A percentile compares a stretch with the other conserved stretches of the same genome.
These are phyloP conservation scores for Cheilosia grossa DNA, from an alignment of 2,888 invertebrate genomes.

Conservation along the genomic window DNA sequence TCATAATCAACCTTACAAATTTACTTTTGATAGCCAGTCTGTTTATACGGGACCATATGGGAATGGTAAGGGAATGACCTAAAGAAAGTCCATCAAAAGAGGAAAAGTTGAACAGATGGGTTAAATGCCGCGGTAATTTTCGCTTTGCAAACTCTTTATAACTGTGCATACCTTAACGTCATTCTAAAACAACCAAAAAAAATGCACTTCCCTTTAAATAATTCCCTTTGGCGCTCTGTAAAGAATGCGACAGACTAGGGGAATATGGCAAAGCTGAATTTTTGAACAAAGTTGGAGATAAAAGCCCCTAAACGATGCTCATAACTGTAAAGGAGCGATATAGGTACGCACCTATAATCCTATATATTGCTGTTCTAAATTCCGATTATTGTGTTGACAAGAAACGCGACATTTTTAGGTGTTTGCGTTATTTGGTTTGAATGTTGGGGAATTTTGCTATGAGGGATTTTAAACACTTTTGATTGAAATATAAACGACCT, in stretches of 20 bases:
- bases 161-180: not conserved
- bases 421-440: not conserved
- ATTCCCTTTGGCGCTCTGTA: slow-evolving; percentile 38
- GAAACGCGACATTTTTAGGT: slow-evolving; percentile 1
- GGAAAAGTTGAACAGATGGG: slow-evolving; percentile 18
- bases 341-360: slow-evolving; percentile 11
- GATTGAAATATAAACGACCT: too few relatives aligned
- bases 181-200: slow-evolving; percentile 1
- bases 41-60: not conserved
- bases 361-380: slow-evolving; percentile 14
- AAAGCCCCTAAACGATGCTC: slow-evolving; percentile 1
- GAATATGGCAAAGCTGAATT: slow-evolving; percentile 34
- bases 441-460: not conserved
- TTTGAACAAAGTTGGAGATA: slow-evolving; percentile 21
- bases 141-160: not conserved
- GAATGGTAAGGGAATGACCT: not conserved
- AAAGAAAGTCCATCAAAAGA: slow-evolving; percentile 1
- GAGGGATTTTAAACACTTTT: not conserved
- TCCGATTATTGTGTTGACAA: slow-evolving; percentile 3
- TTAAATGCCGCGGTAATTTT: slow-evolving; percentile 14
- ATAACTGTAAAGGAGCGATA: slow-evolving; percentile 6
- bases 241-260: slow-evolving; percentile 21
- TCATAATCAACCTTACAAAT: slow-evolving; percentile 47
- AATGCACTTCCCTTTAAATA: slow-evolving; percentile 32
- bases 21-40: slow-evolving; percentile 45